A percentile compares a stretch with the other conserved stretches of the same genome.
phyloP scores from a whole-genome alignment of 2,888 invertebrate genomes.

The Meganola albula region DNA sequence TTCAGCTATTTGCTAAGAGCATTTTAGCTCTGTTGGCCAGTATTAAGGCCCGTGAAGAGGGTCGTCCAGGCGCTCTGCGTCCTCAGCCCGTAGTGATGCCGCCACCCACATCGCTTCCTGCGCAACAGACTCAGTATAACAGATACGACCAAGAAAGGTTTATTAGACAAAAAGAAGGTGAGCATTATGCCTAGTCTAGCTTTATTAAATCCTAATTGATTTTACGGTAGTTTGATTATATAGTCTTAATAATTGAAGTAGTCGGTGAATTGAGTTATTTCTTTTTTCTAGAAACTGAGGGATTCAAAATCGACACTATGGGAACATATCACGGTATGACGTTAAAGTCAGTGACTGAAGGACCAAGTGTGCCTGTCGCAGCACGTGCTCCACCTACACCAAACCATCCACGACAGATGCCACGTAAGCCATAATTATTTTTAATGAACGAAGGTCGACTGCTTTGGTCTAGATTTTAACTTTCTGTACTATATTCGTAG shows the following conservation, averaged over 20 bases:
- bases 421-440: slow-evolving; percentile 46
- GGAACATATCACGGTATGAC: slow-evolving; percentile 99
- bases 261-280: too few relatives aligned
- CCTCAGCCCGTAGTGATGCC: slow-evolving; percentile 78
- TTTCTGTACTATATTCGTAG: too few relatives aligned
- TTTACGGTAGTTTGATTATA: too few relatives aligned
- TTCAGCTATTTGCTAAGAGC: slow-evolving; percentile 91
- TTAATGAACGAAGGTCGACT: too few relatives aligned
- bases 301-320: slow-evolving; percentile 99
- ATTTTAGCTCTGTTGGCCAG: slow-evolving; percentile 93
- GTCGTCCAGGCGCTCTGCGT: slow-evolving; percentile 75
- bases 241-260: too few relatives aligned
- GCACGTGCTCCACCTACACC: slow-evolving; percentile 68
- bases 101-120: slow-evolving; percentile 81
- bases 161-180: slow-evolving; percentile 92
- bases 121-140: slow-evolving; percentile 92
- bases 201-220: too few relatives aligned
- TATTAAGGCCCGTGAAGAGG: slow-evolving; percentile 95
- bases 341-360: slow-evolving; percentile 97
- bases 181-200: too few relatives aligned
- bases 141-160: slow-evolving; percentile 99
- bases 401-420: slow-evolving; percentile 62
- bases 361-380: slow-evolving; percentile 82
- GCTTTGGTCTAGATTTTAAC: too few relatives aligned
- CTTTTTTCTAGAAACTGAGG: slow-evolving; percentile 88